These are phyloP conservation scores for Latheticus oryzae DNA, from an alignment of 2,888 invertebrate genomes.

Conservation along the genomic window DNA sequence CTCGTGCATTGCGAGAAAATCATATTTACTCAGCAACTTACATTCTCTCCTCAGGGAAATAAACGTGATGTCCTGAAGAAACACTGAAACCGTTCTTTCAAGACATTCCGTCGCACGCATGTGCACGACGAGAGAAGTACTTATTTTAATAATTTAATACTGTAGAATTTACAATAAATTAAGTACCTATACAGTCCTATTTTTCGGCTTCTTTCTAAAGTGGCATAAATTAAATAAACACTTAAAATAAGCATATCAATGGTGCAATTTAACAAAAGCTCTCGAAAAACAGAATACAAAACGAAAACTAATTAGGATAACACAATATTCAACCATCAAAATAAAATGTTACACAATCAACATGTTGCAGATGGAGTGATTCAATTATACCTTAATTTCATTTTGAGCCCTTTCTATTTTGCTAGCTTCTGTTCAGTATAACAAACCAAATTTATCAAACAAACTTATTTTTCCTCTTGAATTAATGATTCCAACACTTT, in stretches of 20 bases:
- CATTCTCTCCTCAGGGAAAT: slow-evolving; percentile 56
- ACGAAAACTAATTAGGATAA: slow-evolving; percentile 34
- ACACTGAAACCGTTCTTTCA: slow-evolving; percentile 52
- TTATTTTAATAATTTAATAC: no score
- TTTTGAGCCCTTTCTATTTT: slow-evolving; percentile 20
- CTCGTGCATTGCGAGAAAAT: slow-evolving; percentile 27
- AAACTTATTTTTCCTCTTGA: no score
- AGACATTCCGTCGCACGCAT: no score
- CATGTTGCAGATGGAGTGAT: slow-evolving; percentile 18
- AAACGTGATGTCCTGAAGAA: slow-evolving; percentile 61
- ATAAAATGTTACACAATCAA: slow-evolving; percentile 28
- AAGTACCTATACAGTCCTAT: no score
- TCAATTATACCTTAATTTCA: slow-evolving; percentile 30
- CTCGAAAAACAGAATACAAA: slow-evolving; percentile 25
- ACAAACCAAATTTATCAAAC: slow-evolving; percentile 22
- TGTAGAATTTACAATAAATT: no score
- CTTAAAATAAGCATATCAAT: no score
- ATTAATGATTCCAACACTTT: no score
- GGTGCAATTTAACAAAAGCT: slow-evolving; percentile 18
- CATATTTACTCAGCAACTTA: slow-evolving; percentile 51
- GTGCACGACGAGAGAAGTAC: no score
- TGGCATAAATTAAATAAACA: no score
- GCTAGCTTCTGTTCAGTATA: slow-evolving; percentile 20
- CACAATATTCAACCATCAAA: slow-evolving; percentile 27
- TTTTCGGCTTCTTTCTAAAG: no score